Evolutionary conservation across 2,888 invertebrate genomes (phyloP), one percentile per base, ranked within the genome.

Genomic region (Eupeodes luniger): DNA sequence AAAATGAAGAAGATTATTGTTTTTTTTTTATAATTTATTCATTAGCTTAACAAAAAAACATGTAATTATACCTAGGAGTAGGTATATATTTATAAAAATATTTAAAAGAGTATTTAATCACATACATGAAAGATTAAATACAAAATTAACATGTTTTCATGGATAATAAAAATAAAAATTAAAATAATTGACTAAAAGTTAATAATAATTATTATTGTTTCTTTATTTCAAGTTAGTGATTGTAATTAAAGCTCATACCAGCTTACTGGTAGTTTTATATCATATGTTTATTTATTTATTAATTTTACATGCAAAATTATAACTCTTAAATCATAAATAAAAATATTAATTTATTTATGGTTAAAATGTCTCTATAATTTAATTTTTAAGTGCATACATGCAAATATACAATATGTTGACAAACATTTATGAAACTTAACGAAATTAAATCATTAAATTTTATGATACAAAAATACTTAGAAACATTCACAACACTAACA

Each of bases 121-220:
- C 2, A 16, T 11, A 12, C 2, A 7, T 64, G 11, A 44, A 44
- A 40, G 11, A 64, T 5, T 64, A 10, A 11, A 44, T 62, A 19
- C 27, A 27, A 16, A 64, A 64, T 64, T 64, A 44, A 19, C 62
- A 64, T 44, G 10, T 62, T 44, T 62, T 61, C 16, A 44, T 40
- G 62, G 62, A 62, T 40, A 40, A 14, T 27, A 27, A 3, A 36
- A 4, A 14, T 53, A n/a, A 16, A 14, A 4, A 14, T 53, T 4
- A 16, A 14, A 40, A 40, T 36, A n/a, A 12, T 27, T 27, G 27
- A 27, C 2, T 27, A 62, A 14, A 62, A 7, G 16, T 62, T 62
- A 27, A 16, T 44, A 44, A 9, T 44, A 1, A 55, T 55, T 4
- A 62, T 40, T 9, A n/a, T 16, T 44, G 40, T 16, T 44, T 10